Percentiles rank a stretch among this genome's conserved stretches.
phyloP scores from a whole-genome alignment of 1,140 invertebrate genomes.

The Hypothenemus hampei region DNA sequence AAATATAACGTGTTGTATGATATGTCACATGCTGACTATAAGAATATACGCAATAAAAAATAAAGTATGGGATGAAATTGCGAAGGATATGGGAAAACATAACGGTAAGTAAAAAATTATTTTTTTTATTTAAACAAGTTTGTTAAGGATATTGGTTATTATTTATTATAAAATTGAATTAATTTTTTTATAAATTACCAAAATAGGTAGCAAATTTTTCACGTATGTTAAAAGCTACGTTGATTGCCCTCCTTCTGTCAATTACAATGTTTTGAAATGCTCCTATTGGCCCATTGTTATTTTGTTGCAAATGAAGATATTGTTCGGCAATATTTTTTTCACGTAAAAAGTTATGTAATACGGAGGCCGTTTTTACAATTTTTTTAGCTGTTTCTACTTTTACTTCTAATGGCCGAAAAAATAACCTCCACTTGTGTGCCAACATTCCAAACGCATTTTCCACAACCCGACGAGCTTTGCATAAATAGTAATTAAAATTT shows the following conservation, averaged over 20 bases:
- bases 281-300: constrained; percentile 1
- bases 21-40: constrained; percentile 16
- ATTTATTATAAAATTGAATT: too few species aligned
- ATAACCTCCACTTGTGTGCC: too few species aligned
- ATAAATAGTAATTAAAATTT: too few species aligned
- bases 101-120: constrained; percentile 5
- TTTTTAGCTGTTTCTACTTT: too few species aligned
- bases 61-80: constrained; percentile 22
- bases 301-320: constrained; percentile 1
- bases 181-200: not conserved
- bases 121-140: not conserved
- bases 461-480: too few species aligned
- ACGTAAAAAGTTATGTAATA: too few species aligned
- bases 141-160: too few species aligned
- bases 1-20: constrained; percentile 18
- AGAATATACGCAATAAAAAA: constrained; percentile 20
- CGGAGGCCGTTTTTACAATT: too few species aligned
- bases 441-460: too few species aligned
- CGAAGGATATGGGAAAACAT: constrained; percentile 8
- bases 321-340: not conserved
- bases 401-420: too few species aligned
- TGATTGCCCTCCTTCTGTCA: not conserved
- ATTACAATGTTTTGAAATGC: not conserved
- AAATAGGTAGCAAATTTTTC: constrained; percentile 2
- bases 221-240: not conserved